Percentiles rank a stretch among this genome's conserved stretches.
Evolutionary conservation across 2,888 invertebrate genomes (phyloP).

Genomic region (Tenodera sinensis): DNA sequence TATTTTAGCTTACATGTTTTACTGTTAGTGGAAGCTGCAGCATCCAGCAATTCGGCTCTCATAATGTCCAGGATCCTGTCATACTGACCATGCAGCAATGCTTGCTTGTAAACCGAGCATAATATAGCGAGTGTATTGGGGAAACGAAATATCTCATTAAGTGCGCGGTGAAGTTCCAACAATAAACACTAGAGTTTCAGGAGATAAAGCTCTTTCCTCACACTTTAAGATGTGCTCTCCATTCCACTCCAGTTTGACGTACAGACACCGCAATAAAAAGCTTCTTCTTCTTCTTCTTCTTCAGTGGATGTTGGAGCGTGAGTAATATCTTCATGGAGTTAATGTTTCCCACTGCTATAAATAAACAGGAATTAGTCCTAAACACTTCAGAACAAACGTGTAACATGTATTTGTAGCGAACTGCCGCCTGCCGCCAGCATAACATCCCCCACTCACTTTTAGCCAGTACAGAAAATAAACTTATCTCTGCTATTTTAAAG

Average conservation of each 20-base stretch:
- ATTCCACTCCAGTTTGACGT: neutral
- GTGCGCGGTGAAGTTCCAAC: neutral
- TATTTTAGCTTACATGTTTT: no score
- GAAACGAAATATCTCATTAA: neutral
- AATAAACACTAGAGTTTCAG: neutral
- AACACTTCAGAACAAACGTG: slow-evolving; percentile 11
- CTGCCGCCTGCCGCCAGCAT: neutral
- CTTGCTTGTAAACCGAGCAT: no score
- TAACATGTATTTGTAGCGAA: slow-evolving; percentile 1
- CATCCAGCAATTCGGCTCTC: no score
- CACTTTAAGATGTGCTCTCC: neutral
- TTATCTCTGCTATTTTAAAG: neutral
- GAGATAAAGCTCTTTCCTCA: neutral
- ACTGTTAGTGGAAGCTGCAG: no score
- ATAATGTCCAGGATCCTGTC: no score
- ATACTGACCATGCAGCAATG: no score
- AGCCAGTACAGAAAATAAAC: neutral
- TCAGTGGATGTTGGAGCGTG: neutral
- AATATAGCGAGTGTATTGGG: no score
- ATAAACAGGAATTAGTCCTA: slow-evolving; percentile 3
- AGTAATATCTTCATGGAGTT: slow-evolving; percentile 1
- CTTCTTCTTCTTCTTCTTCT: neutral
- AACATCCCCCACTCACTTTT: neutral
- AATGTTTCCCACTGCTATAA: neutral
- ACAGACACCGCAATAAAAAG: neutral